Evolutionary conservation across 2,113 vertebrate genomes (phyloP).

Genomic region (Tenebrosternarchus preto): DNA sequence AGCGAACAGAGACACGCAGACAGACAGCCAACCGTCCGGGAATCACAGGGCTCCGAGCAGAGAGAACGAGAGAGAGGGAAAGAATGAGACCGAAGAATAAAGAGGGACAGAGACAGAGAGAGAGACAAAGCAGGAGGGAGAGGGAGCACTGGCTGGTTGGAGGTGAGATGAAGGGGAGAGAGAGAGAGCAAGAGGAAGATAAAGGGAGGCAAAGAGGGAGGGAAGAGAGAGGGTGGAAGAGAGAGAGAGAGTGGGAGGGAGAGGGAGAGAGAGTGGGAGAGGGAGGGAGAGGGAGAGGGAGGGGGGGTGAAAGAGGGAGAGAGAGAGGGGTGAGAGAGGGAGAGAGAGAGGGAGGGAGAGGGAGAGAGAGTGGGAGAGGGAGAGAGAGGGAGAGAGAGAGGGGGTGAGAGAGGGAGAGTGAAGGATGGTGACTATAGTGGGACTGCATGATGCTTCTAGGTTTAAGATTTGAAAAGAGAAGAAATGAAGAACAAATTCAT

Average conservation of each 20-base stretch:
- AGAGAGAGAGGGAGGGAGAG: conserved; percentile 13
- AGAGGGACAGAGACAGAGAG: conserved; percentile 29
- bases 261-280: conserved; percentile 1
- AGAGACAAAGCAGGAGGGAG: conserved; percentile 35
- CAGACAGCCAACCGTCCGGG: conserved; percentile 27
- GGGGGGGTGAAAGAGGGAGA: conserved; percentile 57
- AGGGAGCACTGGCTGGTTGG: conserved; percentile 47
- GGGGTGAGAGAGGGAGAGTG: not conserved
- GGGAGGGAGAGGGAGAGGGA: conserved; percentile 34
- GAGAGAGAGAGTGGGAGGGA: conserved; percentile 12
- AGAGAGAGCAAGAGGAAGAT: conserved; percentile 39
- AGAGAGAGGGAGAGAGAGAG: not conserved
- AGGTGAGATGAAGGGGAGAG: conserved; percentile 59
- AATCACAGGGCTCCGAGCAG: conserved; percentile 33
- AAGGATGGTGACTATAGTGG: not conserved
- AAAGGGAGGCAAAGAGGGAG: conserved; percentile 24
- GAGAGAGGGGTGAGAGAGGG: conserved; percentile 41
- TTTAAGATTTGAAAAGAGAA: conserved; percentile 17
- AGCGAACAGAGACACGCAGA: conserved; percentile 15
- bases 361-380: not conserved
- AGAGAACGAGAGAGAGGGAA: conserved; percentile 38
- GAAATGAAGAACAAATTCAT: not conserved
- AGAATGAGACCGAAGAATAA: not conserved
- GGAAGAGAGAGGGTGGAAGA: not conserved
- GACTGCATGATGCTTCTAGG: not conserved